phyloP scores from a whole-genome alignment of 2,113 vertebrate species.

The Ochotona princeps region DNA sequence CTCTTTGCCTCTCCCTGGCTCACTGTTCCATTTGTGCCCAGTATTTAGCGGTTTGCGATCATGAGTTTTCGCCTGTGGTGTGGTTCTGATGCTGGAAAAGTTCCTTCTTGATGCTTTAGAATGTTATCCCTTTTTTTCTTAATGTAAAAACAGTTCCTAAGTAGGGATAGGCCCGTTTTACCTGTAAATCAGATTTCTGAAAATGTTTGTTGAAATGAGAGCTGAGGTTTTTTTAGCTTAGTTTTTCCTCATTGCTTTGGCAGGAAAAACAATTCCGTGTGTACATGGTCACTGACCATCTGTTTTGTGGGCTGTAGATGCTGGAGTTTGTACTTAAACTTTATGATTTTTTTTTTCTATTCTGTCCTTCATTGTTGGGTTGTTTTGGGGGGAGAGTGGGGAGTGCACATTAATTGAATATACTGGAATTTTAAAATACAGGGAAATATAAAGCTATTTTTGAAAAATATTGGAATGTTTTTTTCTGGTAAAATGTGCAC shows the following conservation, averaged over 20 bases:
- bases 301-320: constrained; percentile 59
- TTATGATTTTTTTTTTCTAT: constrained; percentile 23
- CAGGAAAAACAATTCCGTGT: constrained; percentile 50
- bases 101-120: constrained; percentile 10
- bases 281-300: constrained; percentile 60
- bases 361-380: no score
- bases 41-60: constrained; percentile 42
- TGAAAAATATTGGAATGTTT: constrained; percentile 20
- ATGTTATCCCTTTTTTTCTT: background rate
- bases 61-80: constrained; percentile 43
- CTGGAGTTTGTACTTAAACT: constrained; percentile 62
- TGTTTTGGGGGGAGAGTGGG: no score
- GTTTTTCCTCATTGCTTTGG: constrained; percentile 51
- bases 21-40: background rate
- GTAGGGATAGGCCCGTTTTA: constrained; percentile 25
- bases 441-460: background rate
- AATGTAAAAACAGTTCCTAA: constrained; percentile 33
- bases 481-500: constrained; percentile 25
- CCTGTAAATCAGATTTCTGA: constrained; percentile 54
- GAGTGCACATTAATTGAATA: background rate
- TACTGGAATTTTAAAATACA: background rate
- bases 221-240: constrained; percentile 13
- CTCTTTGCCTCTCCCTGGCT: background rate
- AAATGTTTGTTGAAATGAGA: constrained; percentile 59
- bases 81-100: constrained; percentile 24